These are phyloP conservation scores for Macrobrachium rosenbergii DNA, from an alignment of 1,140 invertebrate species.

Conservation along the genomic window DNA sequence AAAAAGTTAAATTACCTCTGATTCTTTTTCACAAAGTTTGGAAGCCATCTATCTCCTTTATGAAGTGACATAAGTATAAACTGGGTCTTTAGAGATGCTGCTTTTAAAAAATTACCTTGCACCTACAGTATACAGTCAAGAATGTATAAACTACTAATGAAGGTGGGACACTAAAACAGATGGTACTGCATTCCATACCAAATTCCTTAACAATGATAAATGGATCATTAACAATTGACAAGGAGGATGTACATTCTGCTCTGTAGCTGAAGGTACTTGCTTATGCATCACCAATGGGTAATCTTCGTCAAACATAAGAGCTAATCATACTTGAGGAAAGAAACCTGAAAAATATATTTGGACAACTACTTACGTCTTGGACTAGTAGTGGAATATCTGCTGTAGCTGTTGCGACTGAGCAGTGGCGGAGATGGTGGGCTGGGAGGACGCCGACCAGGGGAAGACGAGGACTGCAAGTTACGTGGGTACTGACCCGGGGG, in stretches of 20 bases:
- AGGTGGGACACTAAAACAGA: no score
- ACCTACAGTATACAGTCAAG: no score
- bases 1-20: no score
- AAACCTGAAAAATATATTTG: neutral
- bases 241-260: neutral
- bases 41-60: no score
- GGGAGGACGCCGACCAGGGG: constrained; percentile 23
- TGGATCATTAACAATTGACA: neutral
- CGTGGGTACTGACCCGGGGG: constrained; percentile 43
- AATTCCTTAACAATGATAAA: no score
- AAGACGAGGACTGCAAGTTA: constrained; percentile 17
- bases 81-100: no score
- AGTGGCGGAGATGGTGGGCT: constrained; percentile 32
- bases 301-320: neutral
- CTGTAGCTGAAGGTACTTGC: no score
- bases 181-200: no score
- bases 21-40: no score
- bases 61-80: no score
- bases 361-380: constrained; percentile 32
- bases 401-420: constrained; percentile 4
- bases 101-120: no score
- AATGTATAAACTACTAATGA: no score
- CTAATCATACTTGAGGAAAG: neutral
- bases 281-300: neutral
- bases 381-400: constrained; percentile 29